These are phyloP conservation scores for Pristionchus arcanus DNA, from an alignment of 2,888 invertebrate species.

Conservation along the genomic window DNA sequence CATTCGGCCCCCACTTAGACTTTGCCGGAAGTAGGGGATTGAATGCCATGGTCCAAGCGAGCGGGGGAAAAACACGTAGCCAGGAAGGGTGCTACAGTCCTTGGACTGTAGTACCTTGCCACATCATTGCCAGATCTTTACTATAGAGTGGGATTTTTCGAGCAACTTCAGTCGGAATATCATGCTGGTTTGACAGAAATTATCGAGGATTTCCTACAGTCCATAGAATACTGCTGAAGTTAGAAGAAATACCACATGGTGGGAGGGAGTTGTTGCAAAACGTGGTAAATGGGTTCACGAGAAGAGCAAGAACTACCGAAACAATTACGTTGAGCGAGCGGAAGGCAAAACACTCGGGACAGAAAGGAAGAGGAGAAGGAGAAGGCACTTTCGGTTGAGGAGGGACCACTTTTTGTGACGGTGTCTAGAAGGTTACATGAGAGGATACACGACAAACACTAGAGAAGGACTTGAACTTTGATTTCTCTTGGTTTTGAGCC, in stretches of 20 bases:
- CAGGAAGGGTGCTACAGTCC: neutral
- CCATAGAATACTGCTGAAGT: too few relatives aligned
- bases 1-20: constrained; percentile 1
- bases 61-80: too few relatives aligned
- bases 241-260: too few relatives aligned
- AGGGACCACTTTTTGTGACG: constrained; percentile 6
- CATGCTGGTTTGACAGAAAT: too few relatives aligned
- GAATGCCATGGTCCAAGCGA: neutral
- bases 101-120: neutral
- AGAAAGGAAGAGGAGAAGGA: neutral
- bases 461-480: neutral
- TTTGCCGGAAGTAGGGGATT: neutral
- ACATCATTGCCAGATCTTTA: neutral
- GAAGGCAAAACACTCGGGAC: constrained; percentile 4
- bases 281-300: neutral
- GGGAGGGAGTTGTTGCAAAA: neutral
- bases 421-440: constrained; percentile 14
- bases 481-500: neutral
- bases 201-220: too few relatives aligned
- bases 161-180: too few relatives aligned
- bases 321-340: constrained; percentile 16
- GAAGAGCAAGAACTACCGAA: neutral
- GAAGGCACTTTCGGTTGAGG: neutral
- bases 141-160: too few relatives aligned
- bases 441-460: constrained; percentile 23